These are phyloP conservation scores for Siniperca chuatsi DNA, from an alignment of 2,113 vertebrate species.

Conservation along the genomic window DNA sequence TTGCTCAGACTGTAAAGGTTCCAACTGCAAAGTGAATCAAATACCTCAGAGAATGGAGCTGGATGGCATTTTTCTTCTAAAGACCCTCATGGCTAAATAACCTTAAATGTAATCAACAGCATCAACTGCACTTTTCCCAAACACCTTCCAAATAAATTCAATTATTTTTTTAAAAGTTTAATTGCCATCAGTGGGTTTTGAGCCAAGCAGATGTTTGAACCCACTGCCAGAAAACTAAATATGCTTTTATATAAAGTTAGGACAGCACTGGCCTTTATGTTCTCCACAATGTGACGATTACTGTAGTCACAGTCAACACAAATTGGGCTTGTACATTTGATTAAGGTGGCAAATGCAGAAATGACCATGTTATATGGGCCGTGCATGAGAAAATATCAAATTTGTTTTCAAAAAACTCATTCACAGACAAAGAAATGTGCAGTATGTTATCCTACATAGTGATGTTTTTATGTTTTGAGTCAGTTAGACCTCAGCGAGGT, in stretches of 20 bases:
- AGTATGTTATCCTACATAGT: not conserved
- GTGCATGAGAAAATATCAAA: not conserved
- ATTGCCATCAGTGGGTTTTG: slow-evolving; percentile 2
- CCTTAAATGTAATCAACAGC: slow-evolving; percentile 15
- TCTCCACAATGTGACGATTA: too few species aligned
- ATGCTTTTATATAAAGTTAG: not conserved
- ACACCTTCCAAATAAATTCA: slow-evolving; percentile 11
- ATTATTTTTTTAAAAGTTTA: not conserved
- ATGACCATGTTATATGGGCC: not conserved
- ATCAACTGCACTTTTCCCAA: slow-evolving; percentile 4
- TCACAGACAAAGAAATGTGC: not conserved
- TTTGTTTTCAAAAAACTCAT: not conserved
- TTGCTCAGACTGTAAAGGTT: slow-evolving; percentile 20
- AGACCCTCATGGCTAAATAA: not conserved
- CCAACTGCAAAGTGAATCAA: slow-evolving; percentile 44
- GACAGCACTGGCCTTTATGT: not conserved
- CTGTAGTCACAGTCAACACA: too few species aligned
- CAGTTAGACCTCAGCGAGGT: not conserved
- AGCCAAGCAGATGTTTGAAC: slow-evolving; percentile 13
- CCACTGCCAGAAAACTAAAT: not conserved
- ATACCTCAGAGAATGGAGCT: not conserved
- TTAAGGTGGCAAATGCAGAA: not conserved
- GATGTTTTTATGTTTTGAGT: not conserved
- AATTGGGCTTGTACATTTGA: not conserved
- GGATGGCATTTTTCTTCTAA: slow-evolving; percentile 1